Conservation (phyloP, 2,113 vertebrate genomes). For the Pollimyrus isidori region DNA sequence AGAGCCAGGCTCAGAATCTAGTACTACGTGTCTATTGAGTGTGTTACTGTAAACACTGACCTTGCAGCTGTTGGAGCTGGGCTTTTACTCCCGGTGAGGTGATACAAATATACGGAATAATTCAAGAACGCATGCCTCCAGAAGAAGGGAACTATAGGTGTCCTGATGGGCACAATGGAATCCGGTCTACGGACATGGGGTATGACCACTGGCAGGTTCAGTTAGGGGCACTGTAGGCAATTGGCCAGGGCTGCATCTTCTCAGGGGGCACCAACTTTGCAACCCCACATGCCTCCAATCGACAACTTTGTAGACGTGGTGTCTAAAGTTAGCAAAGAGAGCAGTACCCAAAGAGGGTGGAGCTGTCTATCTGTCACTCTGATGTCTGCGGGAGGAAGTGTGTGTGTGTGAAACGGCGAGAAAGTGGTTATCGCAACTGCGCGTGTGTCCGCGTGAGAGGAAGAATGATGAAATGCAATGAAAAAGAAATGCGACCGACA, state of each 20-base stretch:
- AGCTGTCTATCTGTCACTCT: not conserved
- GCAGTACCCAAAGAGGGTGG: not conserved
- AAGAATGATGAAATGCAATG: not conserved
- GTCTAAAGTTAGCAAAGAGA: not conserved
- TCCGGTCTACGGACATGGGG: not conserved
- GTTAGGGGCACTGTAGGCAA: not conserved
- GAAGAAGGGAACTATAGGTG: not conserved
- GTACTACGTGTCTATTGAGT: not conserved
- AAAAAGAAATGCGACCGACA: constrained; percentile 14
- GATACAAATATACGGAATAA: not conserved
- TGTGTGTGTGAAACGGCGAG: not conserved
- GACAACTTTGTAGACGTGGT: not conserved
- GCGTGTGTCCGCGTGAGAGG: not conserved
- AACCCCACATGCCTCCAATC: not conserved
- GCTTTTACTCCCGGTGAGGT: not conserved
- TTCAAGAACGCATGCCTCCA: not conserved
- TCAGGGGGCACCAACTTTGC: not conserved
- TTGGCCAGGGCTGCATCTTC: not conserved
- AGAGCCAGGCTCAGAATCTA: not conserved
- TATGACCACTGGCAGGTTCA: not conserved
- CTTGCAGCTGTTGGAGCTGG: not conserved
- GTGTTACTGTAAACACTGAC: not conserved
- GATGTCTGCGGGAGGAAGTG: not conserved
- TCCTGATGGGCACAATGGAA: not conserved
- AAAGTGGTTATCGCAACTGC: not conserved